These are phyloP conservation scores for Lycorma delicatula DNA, from an alignment of 1,140 invertebrate genomes.

Conservation along the genomic window DNA sequence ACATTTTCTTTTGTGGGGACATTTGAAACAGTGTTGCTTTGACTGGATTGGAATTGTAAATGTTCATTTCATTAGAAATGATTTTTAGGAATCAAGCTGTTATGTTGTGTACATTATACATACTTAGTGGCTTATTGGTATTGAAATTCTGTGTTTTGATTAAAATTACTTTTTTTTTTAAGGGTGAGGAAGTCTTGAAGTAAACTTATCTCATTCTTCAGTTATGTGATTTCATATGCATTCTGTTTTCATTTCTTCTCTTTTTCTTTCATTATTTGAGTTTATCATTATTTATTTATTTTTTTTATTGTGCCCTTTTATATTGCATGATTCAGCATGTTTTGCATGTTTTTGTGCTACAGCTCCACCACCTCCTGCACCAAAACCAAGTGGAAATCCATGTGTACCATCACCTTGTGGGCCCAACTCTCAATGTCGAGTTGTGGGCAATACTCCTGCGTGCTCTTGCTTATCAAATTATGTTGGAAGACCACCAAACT, in stretches of 20 bases:
- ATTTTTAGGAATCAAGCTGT: too few species aligned
- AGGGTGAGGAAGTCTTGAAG: too few species aligned
- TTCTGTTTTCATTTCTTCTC: background rate
- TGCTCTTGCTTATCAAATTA: conserved; percentile 47
- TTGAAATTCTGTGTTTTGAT: too few species aligned
- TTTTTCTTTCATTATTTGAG: background rate
- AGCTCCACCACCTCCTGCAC: conserved; percentile 24
- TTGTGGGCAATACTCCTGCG: conserved; percentile 39
- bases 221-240: too few species aligned
- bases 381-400: conserved; percentile 31
- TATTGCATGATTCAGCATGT: background rate
- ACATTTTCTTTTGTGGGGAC: too few species aligned
- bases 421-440: conserved; percentile 42
- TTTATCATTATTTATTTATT: background rate
- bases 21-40: too few species aligned
- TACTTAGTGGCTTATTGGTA: too few species aligned
- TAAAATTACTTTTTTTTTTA: too few species aligned
- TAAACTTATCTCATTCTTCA: too few species aligned
- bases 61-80: too few species aligned
- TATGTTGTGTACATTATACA: too few species aligned
- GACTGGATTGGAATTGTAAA: too few species aligned
- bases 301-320: background rate
- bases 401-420: conserved; percentile 47
- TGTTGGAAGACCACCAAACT: conserved; percentile 46
- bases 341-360: conserved; percentile 10